phyloP scores from a whole-genome alignment of 2,113 vertebrate genomes.

The Leucoraja erinaceus region DNA sequence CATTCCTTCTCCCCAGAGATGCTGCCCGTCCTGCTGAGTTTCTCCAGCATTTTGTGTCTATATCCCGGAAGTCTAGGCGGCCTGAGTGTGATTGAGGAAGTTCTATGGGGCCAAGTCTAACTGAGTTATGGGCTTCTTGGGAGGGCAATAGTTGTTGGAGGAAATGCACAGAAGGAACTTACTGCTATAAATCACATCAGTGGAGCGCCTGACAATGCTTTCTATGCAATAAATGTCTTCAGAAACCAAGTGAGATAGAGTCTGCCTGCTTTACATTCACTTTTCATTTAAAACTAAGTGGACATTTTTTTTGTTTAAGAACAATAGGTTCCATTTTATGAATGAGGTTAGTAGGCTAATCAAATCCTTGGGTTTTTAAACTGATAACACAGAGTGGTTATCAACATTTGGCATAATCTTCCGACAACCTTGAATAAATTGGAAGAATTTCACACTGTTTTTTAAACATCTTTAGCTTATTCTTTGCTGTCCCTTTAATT shows the following conservation, averaged over 20 bases:
- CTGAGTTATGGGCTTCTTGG: not conserved
- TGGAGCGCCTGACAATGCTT: not conserved
- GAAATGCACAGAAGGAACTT: not conserved
- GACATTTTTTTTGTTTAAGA: slow-evolving; percentile 4
- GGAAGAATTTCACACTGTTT: not conserved
- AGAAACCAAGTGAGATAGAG: not conserved
- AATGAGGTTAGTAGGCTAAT: not conserved
- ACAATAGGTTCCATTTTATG: not conserved
- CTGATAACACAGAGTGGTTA: not conserved
- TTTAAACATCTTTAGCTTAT: not conserved
- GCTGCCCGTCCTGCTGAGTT: too few relatives aligned
- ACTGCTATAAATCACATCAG: not conserved
- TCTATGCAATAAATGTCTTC: not conserved
- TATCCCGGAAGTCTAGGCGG: too few relatives aligned
- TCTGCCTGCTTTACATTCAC: not conserved
- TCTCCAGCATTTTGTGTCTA: too few relatives aligned
- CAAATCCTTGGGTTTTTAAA: not conserved
- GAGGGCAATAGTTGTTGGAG: not conserved
- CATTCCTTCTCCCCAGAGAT: too few relatives aligned
- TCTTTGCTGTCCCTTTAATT: not conserved
- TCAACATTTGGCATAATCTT: not conserved
- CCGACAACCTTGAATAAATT: not conserved
- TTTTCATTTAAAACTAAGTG: not conserved
- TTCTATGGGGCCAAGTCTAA: not conserved
- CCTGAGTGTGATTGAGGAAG: not conserved